A percentile compares a stretch with the other conserved stretches of the same genome.
Evolutionary conservation across 2,888 invertebrate genomes (phyloP).

Genomic region (Choristoneura rosaceana): DNA sequence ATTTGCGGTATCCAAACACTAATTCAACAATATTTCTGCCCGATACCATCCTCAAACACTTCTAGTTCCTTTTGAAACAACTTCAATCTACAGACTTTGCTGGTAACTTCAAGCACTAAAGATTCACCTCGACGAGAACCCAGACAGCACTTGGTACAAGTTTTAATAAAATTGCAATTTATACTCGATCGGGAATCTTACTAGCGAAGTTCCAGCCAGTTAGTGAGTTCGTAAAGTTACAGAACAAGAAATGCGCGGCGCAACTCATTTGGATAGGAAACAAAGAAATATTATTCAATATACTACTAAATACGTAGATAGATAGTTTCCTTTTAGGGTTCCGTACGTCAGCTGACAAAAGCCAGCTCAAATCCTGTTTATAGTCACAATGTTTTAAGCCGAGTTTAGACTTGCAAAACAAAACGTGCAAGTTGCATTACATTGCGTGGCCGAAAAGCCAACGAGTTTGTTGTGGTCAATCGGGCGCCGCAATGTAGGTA

Average conservation of each 20-base stretch:
- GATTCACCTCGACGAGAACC: background rate
- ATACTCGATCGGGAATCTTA: conserved; percentile 15
- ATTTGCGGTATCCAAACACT: too few species aligned
- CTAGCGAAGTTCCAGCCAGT: conserved; percentile 1
- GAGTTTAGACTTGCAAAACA: too few species aligned
- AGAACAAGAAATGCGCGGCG: background rate
- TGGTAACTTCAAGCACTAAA: background rate
- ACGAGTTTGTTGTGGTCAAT: too few species aligned
- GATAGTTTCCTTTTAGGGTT: too few species aligned
- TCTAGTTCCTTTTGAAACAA: background rate
- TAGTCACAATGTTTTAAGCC: too few species aligned
- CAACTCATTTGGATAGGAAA: conserved; percentile 10
- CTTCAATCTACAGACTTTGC: conserved; percentile 2
- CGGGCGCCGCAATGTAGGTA: too few species aligned
- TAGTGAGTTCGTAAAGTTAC: background rate
- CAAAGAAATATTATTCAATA: background rate
- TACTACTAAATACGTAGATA: too few species aligned
- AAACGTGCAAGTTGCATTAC: too few species aligned
- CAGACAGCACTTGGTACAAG: background rate
- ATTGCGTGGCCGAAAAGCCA: too few species aligned
- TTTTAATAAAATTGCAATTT: conserved; percentile 22
- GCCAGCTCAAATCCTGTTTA: too few species aligned
- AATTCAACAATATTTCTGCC: too few species aligned
- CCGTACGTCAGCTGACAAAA: too few species aligned
- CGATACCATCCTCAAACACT: background rate